Conservation (phyloP, 1,140 invertebrate genomes). For the Planococcus citri region DNA sequence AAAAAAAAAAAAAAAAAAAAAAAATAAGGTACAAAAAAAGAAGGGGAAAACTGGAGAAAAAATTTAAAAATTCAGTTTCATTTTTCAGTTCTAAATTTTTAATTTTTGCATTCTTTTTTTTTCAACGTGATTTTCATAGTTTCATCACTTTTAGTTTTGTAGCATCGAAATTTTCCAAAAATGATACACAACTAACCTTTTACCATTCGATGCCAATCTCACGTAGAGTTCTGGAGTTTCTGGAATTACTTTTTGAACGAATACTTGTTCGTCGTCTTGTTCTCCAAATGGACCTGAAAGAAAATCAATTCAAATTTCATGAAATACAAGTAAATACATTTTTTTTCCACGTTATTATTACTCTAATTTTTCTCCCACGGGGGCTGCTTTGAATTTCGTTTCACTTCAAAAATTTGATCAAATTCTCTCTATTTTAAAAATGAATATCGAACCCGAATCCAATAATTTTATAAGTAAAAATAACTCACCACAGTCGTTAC, state of each 20-base stretch:
- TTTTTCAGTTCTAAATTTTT: neutral
- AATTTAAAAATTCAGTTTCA: neutral
- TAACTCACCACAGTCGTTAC: conserved; percentile 61
- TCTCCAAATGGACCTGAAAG: conserved; percentile 83
- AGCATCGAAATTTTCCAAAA: neutral
- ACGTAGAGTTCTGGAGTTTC: conserved; percentile 93
- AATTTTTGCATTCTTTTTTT: neutral
- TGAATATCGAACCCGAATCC: neutral
- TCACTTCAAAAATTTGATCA: too few species aligned
- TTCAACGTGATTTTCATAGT: conserved; percentile 14
- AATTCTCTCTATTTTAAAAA: neutral
- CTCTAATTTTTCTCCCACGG: too few species aligned
- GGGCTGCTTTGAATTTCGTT: too few species aligned
- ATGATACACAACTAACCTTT: conserved; percentile 44
- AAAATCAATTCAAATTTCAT: conserved; percentile 11
- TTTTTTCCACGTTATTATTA: neutral
- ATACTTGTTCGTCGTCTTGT: conserved; percentile 94
- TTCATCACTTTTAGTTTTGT: neutral
- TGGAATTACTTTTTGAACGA: conserved; percentile 94
- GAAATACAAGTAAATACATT: neutral
- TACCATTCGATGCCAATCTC: conserved; percentile 84
- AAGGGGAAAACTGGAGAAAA: neutral
- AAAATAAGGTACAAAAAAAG: too few species aligned
- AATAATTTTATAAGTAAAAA: neutral
- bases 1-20: too few species aligned